These are phyloP conservation scores for Scalopus aquaticus DNA, from an alignment of 2,113 vertebrate genomes.

Conservation along the genomic window DNA sequence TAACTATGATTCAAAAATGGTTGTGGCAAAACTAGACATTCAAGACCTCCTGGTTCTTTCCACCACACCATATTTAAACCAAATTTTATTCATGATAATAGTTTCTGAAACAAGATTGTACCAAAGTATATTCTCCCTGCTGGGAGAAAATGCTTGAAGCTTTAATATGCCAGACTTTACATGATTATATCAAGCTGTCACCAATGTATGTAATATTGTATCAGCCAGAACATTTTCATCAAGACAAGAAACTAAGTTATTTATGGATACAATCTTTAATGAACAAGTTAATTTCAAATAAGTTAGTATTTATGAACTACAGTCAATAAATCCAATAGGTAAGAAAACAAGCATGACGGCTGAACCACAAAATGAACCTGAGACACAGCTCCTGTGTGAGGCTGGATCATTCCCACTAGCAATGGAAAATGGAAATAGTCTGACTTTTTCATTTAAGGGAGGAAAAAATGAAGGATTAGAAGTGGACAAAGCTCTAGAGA, in stretches of 20 bases:
- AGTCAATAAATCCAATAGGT: neutral
- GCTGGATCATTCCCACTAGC: neutral
- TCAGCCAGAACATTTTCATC: constrained; percentile 5
- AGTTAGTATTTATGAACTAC: neutral
- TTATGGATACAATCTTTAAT: neutral
- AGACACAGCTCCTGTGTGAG: neutral
- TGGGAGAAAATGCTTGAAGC: neutral
- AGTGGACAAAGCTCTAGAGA: constrained; percentile 32
- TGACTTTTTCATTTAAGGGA: neutral
- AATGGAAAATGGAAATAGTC: neutral
- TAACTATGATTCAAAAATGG: neutral
- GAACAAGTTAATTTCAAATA: neutral
- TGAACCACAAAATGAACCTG: neutral
- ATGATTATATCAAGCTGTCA: neutral
- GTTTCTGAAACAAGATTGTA: neutral
- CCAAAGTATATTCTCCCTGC: no score
- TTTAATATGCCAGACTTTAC: neutral
- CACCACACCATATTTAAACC: neutral
- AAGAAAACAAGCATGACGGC: neutral
- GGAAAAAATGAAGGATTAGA: neutral
- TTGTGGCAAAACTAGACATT: neutral
- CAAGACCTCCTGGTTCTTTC: neutral
- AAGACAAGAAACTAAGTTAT: neutral
- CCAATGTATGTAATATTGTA: neutral
- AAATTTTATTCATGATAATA: neutral